Percentiles rank a stretch among this genome's conserved stretches.
These are phyloP conservation scores for Aspidoscelis tigris DNA, from an alignment of 2,113 vertebrate genomes.

Conservation along the genomic window DNA sequence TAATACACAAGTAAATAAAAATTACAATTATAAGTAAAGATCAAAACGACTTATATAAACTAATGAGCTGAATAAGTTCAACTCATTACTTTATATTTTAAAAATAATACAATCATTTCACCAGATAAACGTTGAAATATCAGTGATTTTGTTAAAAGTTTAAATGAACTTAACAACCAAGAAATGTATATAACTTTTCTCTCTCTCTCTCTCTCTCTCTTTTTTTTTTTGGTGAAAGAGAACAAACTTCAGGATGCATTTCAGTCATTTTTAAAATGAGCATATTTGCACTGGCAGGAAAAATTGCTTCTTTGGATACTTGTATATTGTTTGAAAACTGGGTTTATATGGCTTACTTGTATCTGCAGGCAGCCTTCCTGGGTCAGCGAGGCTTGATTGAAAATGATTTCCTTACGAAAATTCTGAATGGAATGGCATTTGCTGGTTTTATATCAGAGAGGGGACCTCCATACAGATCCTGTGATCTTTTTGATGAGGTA, in stretches of 20 bases:
- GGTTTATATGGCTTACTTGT: slow-evolving; percentile 52
- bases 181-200: not conserved
- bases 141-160: too few relatives aligned
- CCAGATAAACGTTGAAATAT: too few relatives aligned
- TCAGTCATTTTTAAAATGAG: slow-evolving; percentile 7
- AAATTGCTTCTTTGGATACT: slow-evolving; percentile 30
- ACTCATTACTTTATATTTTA: too few relatives aligned
- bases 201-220: too few relatives aligned
- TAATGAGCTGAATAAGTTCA: too few relatives aligned
- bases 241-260: slow-evolving; percentile 17
- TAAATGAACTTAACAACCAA: not conserved
- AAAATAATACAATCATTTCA: too few relatives aligned
- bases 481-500: slow-evolving; percentile 99
- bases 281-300: slow-evolving; percentile 7
- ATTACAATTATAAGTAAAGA: too few relatives aligned
- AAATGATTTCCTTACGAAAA: slow-evolving; percentile 96
- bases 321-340: slow-evolving; percentile 51
- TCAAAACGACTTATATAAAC: too few relatives aligned
- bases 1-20: too few relatives aligned
- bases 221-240: slow-evolving; percentile 16
- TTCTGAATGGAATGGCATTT: slow-evolving; percentile 98
- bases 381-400: slow-evolving; percentile 95
- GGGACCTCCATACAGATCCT: slow-evolving; percentile 93
- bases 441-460: slow-evolving; percentile 97
- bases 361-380: slow-evolving; percentile 91